A percentile compares a stretch with the other conserved stretches of the same genome.
These are phyloP conservation scores for Anoplophora glabripennis DNA, from an alignment of 1,140 invertebrate species.

Conservation along the genomic window DNA sequence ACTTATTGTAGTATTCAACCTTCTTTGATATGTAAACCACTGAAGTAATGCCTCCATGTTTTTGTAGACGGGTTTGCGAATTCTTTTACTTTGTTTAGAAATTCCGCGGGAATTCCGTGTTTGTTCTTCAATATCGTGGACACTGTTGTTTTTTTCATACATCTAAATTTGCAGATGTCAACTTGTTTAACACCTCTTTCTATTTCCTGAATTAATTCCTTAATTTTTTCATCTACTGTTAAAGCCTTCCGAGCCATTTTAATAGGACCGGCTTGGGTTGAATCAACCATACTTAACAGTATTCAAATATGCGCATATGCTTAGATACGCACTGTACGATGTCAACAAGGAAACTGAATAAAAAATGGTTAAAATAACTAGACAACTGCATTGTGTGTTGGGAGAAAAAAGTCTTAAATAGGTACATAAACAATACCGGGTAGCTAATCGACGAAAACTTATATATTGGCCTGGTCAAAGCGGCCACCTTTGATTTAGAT, in stretches of 20 bases:
- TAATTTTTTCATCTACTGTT: constrained; percentile 1
- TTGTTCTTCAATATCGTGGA: too few species aligned
- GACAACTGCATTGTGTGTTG: too few species aligned
- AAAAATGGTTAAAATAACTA: too few species aligned
- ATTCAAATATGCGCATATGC: too few species aligned
- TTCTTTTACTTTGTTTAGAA: not conserved
- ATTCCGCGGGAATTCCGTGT: not conserved
- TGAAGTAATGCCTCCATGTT: not conserved
- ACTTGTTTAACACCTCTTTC: not conserved
- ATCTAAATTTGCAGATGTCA: not conserved
- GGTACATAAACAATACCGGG: too few species aligned
- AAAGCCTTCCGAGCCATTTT: not conserved
- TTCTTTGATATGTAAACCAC: not conserved
- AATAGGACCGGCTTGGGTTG: not conserved
- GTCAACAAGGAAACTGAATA: too few species aligned
- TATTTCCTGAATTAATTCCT: constrained; percentile 2
- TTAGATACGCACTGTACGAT: too few species aligned
- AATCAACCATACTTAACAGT: not conserved
- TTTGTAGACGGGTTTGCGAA: not conserved
- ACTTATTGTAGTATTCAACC: too few species aligned
- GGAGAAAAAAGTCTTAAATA: too few species aligned
- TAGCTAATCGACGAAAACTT: too few species aligned
- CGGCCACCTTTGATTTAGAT: not conserved
- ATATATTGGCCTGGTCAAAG: too few species aligned
- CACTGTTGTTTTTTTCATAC: not conserved